phyloP scores from a whole-genome alignment of 2,113 vertebrate species.

The Strigops habroptila region DNA sequence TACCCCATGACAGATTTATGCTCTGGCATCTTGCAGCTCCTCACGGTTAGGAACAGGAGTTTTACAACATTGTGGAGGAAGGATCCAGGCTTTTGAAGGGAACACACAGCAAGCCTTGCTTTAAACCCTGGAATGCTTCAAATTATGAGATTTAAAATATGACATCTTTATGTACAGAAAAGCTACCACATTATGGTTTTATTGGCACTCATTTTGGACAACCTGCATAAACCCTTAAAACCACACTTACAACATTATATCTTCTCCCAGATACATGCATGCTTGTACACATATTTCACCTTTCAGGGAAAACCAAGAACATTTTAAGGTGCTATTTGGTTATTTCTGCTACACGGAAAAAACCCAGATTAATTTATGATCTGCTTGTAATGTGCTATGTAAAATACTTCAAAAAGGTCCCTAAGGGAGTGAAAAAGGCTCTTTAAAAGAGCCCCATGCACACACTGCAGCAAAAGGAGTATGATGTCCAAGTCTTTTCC shows the following conservation, averaged over 20 bases:
- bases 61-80: constrained; percentile 55
- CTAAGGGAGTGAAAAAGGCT: background rate
- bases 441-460: background rate
- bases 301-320: background rate
- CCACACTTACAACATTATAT: background rate
- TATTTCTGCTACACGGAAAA: background rate
- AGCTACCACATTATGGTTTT: constrained; percentile 66
- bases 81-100: constrained; percentile 45
- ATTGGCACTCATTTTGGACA: constrained; percentile 66
- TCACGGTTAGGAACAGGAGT: constrained; percentile 40
- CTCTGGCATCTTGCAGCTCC: constrained; percentile 49
- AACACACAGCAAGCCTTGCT: constrained; percentile 28
- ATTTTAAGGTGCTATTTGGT: background rate
- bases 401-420: background rate
- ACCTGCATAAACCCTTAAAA: constrained; percentile 45
- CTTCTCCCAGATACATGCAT: background rate
- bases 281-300: background rate
- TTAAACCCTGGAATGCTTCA: constrained; percentile 52
- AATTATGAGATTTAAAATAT: constrained; percentile 59
- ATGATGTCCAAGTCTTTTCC: background rate
- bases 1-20: constrained; percentile 42
- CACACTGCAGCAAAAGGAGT: background rate
- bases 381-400: rapidly evolving
- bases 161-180: constrained; percentile 70
- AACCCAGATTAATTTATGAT: background rate